phyloP scores from a whole-genome alignment of 2,113 vertebrate genomes.

The Chaetodon auriga region DNA sequence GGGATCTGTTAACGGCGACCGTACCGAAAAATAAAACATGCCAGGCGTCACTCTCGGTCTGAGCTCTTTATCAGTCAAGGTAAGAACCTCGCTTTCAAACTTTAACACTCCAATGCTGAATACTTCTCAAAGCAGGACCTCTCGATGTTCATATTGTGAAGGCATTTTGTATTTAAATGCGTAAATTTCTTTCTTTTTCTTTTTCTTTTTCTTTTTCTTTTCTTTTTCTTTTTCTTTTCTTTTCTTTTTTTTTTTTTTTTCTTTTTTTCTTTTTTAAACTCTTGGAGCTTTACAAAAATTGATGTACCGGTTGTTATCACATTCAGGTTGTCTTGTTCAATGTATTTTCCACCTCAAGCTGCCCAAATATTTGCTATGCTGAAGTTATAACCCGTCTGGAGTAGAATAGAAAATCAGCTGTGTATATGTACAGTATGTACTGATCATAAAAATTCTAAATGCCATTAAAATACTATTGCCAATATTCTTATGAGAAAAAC shows the following conservation, averaged over 20 bases:
- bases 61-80: slow-evolving; percentile 48
- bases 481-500: too few species aligned
- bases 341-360: neutral
- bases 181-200: too few species aligned
- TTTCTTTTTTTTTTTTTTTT: too few species aligned
- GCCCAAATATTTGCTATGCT: neutral
- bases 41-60: slow-evolving; percentile 44
- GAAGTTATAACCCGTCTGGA: neutral
- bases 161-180: neutral
- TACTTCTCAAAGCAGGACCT: too few species aligned
- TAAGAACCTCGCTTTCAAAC: slow-evolving; percentile 28
- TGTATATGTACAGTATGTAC: too few species aligned
- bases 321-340: neutral
- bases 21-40: slow-evolving; percentile 46
- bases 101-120: neutral
- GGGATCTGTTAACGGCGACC: neutral
- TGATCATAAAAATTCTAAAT: too few species aligned
- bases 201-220: too few species aligned
- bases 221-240: too few species aligned
- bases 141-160: too few species aligned
- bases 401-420: too few species aligned
- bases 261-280: too few species aligned
- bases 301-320: neutral
- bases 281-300: neutral
- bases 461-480: too few species aligned